Evolutionary conservation across 2,113 vertebrate species (phyloP).

Genomic region (Lepus timidus): DNA sequence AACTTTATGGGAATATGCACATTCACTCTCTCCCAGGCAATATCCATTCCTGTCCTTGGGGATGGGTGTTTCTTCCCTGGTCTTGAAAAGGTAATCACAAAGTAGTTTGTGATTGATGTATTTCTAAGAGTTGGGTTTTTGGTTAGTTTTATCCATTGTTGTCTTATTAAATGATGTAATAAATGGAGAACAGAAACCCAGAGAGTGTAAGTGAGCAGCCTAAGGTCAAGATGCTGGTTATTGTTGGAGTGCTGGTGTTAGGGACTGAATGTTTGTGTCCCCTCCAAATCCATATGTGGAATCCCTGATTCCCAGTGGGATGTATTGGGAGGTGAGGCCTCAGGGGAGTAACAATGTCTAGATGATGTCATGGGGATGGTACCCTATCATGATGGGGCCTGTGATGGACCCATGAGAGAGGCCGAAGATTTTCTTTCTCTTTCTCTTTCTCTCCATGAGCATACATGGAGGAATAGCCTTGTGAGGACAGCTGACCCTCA

Average conservation of each 20-base stretch:
- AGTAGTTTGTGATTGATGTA: neutral
- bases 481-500: neutral
- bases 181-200: neutral
- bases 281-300: neutral
- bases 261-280: neutral
- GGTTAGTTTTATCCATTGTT: neutral
- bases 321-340: neutral
- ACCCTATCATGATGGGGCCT: neutral
- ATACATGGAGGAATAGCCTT: neutral
- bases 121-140: conserved; percentile 3
- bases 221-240: neutral
- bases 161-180: neutral
- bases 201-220: neutral
- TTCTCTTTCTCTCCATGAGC: neutral
- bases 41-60: neutral
- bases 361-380: neutral
- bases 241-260: neutral
- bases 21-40: neutral
- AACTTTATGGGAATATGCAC: neutral
- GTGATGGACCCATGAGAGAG: neutral
- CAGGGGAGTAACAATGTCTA: neutral
- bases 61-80: neutral
- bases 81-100: neutral
- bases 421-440: neutral
- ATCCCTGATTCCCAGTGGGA: neutral